Base-by-base conservation (phyloP, 2,797 vertebrate species). In the Scarus forsteni region DNA sequence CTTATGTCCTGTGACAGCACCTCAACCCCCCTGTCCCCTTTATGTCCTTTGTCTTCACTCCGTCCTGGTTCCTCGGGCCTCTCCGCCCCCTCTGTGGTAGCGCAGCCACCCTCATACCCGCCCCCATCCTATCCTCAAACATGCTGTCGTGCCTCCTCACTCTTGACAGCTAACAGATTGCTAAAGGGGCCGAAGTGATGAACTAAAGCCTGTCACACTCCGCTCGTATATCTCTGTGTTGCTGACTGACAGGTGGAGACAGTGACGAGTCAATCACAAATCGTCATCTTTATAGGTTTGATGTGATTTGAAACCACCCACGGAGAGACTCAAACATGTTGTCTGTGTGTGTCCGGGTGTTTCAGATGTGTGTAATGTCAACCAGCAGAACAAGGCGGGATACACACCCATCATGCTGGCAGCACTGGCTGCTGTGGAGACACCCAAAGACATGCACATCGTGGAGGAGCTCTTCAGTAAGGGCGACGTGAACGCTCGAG, bases 361-460 rank as follows among this genome's bases (percentile, higher is more conserved):
- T 62, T 55, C 94, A 99, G 98, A 97, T 39, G 95, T 97, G 91
- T 99, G 98, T 75, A 97, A 99, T 0, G 97, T 99, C 85, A 95
- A 99, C 89, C 97, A 99, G 83, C 98, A 99, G 95, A 99, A 99
- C 94, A 99, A 99, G 91, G 98, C 98, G 0, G 98, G 98, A 16
- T 99, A 99, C 82, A 99, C 98, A 1, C 98, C 98, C 84, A 99
- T 99, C 93, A 99, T 99, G 98, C 94, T 99, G 3, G 98, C 98
- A 1, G 97, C 98, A 0, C 95, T 99, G 14, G 98, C 98, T 0
- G 97, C 98, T 6, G 97, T 99, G 85, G 98, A 99, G 84, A 95
- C 92, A 0, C 93, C 95, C 70, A 96, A 95, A 80, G 97, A 99
- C 92, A 99, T 99, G 97, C 88, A 58, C 40, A 94, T 98, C 3